Conservation (phyloP, 2,113 vertebrate species). For the Prunella fulvescens region DNA sequence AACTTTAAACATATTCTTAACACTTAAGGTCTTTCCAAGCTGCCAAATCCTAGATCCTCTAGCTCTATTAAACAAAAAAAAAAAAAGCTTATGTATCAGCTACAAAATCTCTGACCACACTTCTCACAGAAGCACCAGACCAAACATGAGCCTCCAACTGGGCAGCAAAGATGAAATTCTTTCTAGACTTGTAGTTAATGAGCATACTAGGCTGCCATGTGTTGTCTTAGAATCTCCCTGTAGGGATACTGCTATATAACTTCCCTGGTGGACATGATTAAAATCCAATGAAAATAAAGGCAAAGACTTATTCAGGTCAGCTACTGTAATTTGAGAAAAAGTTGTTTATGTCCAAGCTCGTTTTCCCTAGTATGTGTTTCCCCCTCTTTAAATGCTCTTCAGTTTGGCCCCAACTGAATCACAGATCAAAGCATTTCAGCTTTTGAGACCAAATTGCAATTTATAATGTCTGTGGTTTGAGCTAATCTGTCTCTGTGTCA, state of each 20-base stretch:
- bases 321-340: constrained; percentile 30
- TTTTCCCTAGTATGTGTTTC: constrained; percentile 1
- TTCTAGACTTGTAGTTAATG: background rate
- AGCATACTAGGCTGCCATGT: background rate
- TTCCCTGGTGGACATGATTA: background rate
- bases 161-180: background rate
- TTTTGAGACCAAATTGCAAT: constrained; percentile 67
- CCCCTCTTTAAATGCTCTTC: constrained; percentile 39
- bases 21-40: background rate
- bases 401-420: constrained; percentile 40
- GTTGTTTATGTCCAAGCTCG: background rate
- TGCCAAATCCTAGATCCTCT: background rate
- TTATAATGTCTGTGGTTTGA: constrained; percentile 70
- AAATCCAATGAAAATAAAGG: background rate
- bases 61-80: background rate
- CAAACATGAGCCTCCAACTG: background rate
- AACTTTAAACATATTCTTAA: background rate
- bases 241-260: background rate
- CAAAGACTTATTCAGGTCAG: constrained; percentile 23
- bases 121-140: background rate
- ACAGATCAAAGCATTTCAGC: constrained; percentile 72
- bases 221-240: background rate
- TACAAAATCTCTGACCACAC: background rate
- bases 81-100: background rate
- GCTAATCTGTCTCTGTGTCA: constrained; percentile 72